Base-by-base conservation (phyloP, 2,113 vertebrate species). In the Boulengeromyrus knoepffleri region DNA sequence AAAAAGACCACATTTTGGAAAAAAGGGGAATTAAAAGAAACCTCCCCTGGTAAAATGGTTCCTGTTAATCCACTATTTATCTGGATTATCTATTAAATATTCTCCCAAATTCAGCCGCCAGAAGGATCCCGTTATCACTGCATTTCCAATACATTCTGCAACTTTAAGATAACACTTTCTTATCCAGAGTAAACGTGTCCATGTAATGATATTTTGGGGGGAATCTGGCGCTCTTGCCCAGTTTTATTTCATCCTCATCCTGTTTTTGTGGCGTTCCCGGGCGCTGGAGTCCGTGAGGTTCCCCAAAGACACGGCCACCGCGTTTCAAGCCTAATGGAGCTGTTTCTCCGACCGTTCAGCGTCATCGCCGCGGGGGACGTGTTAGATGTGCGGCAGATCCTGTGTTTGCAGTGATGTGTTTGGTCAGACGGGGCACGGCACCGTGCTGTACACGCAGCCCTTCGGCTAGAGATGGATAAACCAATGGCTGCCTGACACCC, bases 31-130 rank as follows among this genome's bases (percentile, higher is more conserved):
- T 70, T 70, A 86, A 50, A 85, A 85, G 47, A 31, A 15, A 39
- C 49, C 45, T 87, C 47, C 27, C 13, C 24, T 56, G n/a, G n/a
- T 87, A 42, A 87, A 56, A 87, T 50, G 9, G 31, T 53, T 87
- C 50, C 31, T 53, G 85, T 87, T 87, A 87, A 53, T 87, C 85
- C 85, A 87, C 49, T 87, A 87, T 87, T 53, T 87, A 87, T 87
- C 50, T 49, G 27, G 31, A 80, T 31, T 49, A 87, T 85, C 85
- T 87, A 53, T 52, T 87, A 87, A 87, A 87, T 53, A 50, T 87
- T 87, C 46, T 21, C 85, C 85, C 49, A 53, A 70, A 66, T 45
- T 88, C 39, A 12, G 39, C 53, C 8, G 88, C 36, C n/a, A 47
- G 36, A 49, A 45, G 42, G 21, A 62, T 70, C 56, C 36, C 13